Conservation (phyloP, 1,140 invertebrate species). For the Heliothis virescens region DNA sequence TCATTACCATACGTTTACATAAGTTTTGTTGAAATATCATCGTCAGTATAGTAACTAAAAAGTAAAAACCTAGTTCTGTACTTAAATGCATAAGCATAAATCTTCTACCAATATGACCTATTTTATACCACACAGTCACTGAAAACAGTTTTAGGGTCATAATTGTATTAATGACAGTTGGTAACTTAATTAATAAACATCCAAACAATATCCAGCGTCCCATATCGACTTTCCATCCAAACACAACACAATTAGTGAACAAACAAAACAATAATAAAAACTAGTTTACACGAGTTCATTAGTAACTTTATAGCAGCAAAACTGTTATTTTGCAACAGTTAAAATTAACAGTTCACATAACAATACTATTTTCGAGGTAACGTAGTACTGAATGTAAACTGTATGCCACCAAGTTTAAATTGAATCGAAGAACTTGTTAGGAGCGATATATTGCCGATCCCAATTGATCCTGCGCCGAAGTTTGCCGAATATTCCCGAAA, state of each 20-base stretch:
- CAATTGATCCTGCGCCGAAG: conserved; percentile 24
- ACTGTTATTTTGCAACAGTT: background rate
- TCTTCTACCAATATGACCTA: too few relatives aligned
- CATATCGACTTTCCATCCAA: background rate
- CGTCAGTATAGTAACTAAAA: too few relatives aligned
- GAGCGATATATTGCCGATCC: conserved; percentile 18
- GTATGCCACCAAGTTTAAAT: conserved; percentile 20
- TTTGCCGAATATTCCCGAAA: conserved; percentile 21
- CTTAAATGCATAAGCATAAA: too few relatives aligned
- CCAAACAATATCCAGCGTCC: too few relatives aligned
- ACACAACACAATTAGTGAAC: background rate
- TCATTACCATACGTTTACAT: background rate
- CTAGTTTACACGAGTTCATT: background rate
- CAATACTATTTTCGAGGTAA: conserved; percentile 6
- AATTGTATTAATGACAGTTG: too few relatives aligned
- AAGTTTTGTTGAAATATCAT: too few relatives aligned
- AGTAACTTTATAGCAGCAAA: background rate
- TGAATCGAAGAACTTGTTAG: conserved; percentile 30
- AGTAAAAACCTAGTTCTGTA: too few relatives aligned
- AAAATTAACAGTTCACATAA: conserved; percentile 23
- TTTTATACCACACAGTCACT: too few relatives aligned
- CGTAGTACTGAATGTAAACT: background rate
- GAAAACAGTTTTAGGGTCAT: too few relatives aligned
- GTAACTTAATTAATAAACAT: too few relatives aligned
- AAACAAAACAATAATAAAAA: background rate